These are phyloP conservation scores for Chelidonichthys spinosus DNA, from an alignment of 2,797 vertebrate genomes.

Conservation along the genomic window DNA sequence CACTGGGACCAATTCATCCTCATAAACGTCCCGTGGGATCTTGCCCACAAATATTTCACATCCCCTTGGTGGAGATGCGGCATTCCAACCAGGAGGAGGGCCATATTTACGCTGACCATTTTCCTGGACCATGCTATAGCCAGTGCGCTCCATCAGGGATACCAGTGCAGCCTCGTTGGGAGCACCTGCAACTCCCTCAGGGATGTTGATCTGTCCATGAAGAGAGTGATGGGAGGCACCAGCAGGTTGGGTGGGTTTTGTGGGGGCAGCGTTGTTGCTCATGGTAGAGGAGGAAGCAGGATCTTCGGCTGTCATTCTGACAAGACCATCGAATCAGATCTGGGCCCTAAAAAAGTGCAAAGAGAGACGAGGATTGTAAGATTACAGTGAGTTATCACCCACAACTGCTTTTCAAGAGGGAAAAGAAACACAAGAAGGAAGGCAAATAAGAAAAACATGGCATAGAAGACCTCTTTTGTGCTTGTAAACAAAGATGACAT, in stretches of 20 bases:
- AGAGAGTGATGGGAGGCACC: constrained; percentile 79
- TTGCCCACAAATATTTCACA: constrained; percentile 99
- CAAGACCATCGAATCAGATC: constrained; percentile 91
- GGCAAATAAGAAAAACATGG: not conserved
- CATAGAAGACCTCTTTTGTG: not conserved
- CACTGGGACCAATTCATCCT: constrained; percentile 96
- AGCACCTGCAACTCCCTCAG: constrained; percentile 91
- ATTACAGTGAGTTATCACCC: not conserved
- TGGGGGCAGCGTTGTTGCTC: constrained; percentile 86
- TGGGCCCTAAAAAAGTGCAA: constrained; percentile 77
- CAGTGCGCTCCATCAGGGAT: constrained; percentile 93
- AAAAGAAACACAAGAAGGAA: constrained; percentile 10
- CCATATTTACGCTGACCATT: constrained; percentile 98
- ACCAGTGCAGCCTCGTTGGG: constrained; percentile 92
- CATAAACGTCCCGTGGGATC: constrained; percentile 97
- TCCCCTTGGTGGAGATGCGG: constrained; percentile 90
- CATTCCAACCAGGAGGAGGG: constrained; percentile 95
- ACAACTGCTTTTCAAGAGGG: not conserved
- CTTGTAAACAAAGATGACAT: too few species aligned
- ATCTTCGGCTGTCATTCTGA: constrained; percentile 99
- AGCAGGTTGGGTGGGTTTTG: constrained; percentile 73
- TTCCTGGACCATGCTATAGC: constrained; percentile 96
- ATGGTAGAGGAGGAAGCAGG: constrained; percentile 90
- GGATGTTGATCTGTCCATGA: constrained; percentile 82
- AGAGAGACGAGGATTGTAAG: constrained; percentile 13